Evolutionary conservation across 1,140 invertebrate genomes (phyloP).

Genomic region (Schlechtendalia chinensis): DNA sequence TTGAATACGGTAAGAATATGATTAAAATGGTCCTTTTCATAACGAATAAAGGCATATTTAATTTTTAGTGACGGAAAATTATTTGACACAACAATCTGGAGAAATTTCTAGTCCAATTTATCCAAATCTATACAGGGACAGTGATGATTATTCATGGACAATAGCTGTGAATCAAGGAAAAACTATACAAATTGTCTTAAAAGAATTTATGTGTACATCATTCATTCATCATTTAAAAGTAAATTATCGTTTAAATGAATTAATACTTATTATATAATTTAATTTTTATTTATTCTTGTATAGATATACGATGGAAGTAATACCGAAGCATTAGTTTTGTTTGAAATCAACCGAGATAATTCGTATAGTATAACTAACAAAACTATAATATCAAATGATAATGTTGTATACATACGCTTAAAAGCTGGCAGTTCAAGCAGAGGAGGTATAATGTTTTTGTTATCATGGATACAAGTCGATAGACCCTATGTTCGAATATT

Average conservation of each 20-base stretch:
- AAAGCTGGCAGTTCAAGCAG: background rate
- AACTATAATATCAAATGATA: background rate
- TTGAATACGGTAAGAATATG: conserved; percentile 56
- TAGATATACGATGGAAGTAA: conserved; percentile 13
- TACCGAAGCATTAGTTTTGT: background rate
- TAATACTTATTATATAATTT: too few species aligned
- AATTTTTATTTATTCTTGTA: too few species aligned
- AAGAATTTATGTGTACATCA: background rate
- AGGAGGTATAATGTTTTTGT: background rate
- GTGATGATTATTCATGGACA: conserved; percentile 74
- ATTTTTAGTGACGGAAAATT: conserved; percentile 73
- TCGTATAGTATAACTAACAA: background rate
- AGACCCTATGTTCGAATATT: background rate
- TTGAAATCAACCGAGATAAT: background rate
- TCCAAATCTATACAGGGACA: conserved; percentile 67
- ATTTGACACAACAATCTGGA: conserved; percentile 63
- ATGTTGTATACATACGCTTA: background rate
- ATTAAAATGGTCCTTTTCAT: background rate
- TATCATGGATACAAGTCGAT: conserved; percentile 24
- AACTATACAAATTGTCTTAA: conserved; percentile 61
- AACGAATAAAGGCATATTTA: too few species aligned
- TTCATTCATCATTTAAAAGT: background rate
- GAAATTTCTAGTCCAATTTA: conserved; percentile 80
- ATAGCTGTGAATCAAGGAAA: conserved; percentile 77
- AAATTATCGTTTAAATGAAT: background rate